phyloP scores from a whole-genome alignment of 2,113 vertebrate species.

The Phrynocephalus versicolor region DNA sequence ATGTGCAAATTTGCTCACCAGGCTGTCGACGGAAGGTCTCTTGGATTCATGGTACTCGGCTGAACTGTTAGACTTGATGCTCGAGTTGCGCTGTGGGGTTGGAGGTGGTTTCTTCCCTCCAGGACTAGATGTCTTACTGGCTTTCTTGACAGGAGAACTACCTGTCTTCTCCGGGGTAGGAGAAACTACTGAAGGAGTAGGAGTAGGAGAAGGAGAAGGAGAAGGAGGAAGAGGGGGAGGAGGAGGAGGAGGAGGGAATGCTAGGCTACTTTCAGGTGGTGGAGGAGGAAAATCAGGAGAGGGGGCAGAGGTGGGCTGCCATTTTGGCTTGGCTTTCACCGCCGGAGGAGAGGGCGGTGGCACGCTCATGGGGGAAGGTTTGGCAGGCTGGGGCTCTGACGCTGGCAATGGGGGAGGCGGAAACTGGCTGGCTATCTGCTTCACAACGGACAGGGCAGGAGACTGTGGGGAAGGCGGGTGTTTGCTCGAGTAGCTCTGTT shows the following conservation, averaged over 20 bases:
- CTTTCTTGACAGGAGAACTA: slow-evolving; percentile 79
- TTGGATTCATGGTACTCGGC: slow-evolving; percentile 85
- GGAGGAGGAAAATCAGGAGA: slow-evolving; percentile 91
- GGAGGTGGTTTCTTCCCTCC: slow-evolving; percentile 89
- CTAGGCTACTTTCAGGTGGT: slow-evolving; percentile 86
- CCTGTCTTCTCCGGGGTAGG: slow-evolving; percentile 75
- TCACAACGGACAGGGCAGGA: slow-evolving; percentile 79
- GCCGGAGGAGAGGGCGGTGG: slow-evolving; percentile 88
- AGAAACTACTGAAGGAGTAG: slow-evolving; percentile 76
- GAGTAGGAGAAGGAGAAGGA: slow-evolving; percentile 84
- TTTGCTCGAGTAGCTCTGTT: slow-evolving; percentile 84
- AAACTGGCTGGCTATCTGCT: slow-evolving; percentile 89
- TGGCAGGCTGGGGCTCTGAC: slow-evolving; percentile 68
- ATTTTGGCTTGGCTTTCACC: slow-evolving; percentile 93
- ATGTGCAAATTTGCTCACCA: slow-evolving; percentile 89
- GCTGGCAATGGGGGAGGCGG: slow-evolving; percentile 72
- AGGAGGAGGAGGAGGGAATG: slow-evolving; percentile 81
- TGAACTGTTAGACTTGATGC: slow-evolving; percentile 80
- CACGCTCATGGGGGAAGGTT: slow-evolving; percentile 65
- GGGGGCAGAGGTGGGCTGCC: slow-evolving; percentile 82
- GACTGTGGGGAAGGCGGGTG: slow-evolving; percentile 75
- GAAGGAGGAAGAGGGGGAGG: slow-evolving; percentile 85
- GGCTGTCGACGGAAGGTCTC: slow-evolving; percentile 85
- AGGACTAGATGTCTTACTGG: slow-evolving; percentile 77
- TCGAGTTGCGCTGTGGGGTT: slow-evolving; percentile 90